These are phyloP conservation scores for Pelobates fuscus DNA, from an alignment of 2,113 vertebrate genomes.

Conservation along the genomic window DNA sequence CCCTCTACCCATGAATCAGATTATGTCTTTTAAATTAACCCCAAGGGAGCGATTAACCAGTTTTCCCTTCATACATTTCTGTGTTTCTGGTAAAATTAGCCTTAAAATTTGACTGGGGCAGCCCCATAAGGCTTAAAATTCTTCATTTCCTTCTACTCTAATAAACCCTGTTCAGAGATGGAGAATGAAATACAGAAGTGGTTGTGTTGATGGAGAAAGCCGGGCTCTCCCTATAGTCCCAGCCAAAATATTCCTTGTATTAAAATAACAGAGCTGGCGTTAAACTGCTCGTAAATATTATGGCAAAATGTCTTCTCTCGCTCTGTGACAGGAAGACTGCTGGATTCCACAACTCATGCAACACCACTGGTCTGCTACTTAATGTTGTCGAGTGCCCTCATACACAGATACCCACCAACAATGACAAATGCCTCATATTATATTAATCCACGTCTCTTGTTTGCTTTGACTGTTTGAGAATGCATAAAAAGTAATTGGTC, in stretches of 20 bases:
- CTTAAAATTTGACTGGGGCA: conserved; percentile 3
- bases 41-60: conserved; percentile 16
- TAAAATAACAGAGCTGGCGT: conserved; percentile 26
- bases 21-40: conserved; percentile 46
- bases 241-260: not conserved
- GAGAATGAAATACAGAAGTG: not conserved
- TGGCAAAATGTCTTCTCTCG: not conserved
- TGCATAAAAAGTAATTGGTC: too few relatives aligned
- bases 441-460: too few relatives aligned
- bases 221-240: not conserved
- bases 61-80: conserved; percentile 12
- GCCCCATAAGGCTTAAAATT: conserved; percentile 29
- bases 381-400: too few relatives aligned
- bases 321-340: not conserved
- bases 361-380: too few relatives aligned
- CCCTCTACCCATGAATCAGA: conserved; percentile 32
- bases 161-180: conserved; percentile 18
- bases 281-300: not conserved
- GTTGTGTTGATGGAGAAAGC: not conserved
- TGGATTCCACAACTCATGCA: not conserved
- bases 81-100: conserved; percentile 30
- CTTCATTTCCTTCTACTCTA: conserved; percentile 40
- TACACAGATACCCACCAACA: too few relatives aligned
- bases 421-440: too few relatives aligned
- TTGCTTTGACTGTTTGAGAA: too few relatives aligned